Percentiles rank a stretch among this genome's conserved stretches.
Conservation (phyloP, 2,888 invertebrate species). For the Cremastinae sp. region DNA sequence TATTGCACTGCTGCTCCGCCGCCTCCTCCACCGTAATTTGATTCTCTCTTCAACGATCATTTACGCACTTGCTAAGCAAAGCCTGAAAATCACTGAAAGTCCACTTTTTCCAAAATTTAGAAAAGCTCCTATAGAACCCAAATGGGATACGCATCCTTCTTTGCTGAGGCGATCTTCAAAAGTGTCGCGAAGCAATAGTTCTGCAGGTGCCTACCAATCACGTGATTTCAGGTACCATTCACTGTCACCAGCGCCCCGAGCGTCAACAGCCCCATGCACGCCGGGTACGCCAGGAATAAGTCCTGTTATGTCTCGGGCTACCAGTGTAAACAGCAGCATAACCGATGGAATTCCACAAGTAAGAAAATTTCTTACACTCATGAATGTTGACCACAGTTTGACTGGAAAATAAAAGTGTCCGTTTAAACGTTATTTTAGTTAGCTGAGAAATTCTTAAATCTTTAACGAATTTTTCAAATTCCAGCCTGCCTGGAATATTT, state of each 20-base stretch:
- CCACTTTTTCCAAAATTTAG: constrained; percentile 65
- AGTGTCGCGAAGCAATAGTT: constrained; percentile 77
- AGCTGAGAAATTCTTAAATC: no score
- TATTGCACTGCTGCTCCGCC: constrained; percentile 74
- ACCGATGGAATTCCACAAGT: constrained; percentile 75
- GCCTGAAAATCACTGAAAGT: neutral
- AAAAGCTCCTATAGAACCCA: constrained; percentile 75
- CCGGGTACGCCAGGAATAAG: constrained; percentile 78
- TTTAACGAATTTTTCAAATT: constrained; percentile 67
- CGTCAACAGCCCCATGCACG: constrained; percentile 77
- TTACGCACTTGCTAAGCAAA: neutral
- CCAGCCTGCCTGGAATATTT: constrained; percentile 77
- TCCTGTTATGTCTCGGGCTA: constrained; percentile 76
- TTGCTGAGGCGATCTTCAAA: constrained; percentile 74
- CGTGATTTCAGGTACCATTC: constrained; percentile 77
- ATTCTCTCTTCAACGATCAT: constrained; percentile 26
- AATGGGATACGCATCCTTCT: constrained; percentile 78
- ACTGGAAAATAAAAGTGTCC: no score
- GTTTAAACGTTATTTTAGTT: no score
- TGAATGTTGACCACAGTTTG: no score
- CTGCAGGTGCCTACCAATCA: constrained; percentile 76
- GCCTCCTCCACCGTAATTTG: constrained; percentile 73
- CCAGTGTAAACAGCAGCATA: constrained; percentile 75
- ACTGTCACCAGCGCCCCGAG: constrained; percentile 72
- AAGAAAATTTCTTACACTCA: constrained; percentile 52